Evolutionary conservation across 2,797 vertebrate species (phyloP), one percentile per base, ranked within the genome.

Genomic region (Botia kubotai): DNA sequence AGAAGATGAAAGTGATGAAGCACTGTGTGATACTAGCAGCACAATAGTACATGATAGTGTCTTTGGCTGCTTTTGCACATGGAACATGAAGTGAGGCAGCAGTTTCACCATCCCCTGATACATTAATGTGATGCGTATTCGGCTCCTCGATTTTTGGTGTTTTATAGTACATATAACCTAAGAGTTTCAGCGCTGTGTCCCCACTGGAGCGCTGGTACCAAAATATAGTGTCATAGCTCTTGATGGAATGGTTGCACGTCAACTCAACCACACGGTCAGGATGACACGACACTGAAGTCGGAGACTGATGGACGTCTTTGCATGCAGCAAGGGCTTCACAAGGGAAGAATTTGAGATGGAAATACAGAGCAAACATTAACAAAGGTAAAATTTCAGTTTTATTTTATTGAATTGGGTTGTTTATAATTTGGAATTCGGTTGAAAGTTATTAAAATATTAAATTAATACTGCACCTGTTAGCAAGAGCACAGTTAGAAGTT

Each of bases 11-110:
- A 36, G 43, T 70, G 14, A 36, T 75, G 52, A 19, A 50, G 46
- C 83, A 84, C 82, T 74, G 88, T 89, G 87, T 81, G 39, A 77
- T 13, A 58, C 81, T 79, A 4, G 67, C 76, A 53, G 76, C 77
- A 0, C 82, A 83, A 48, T 75, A 79, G 36, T 83, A 79, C 55
- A 55, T 66, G 1, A 48, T 76, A 1, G 60, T 75, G 65, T 68
- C 26, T 46, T 58, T 60, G 8, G 67, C 13, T 26, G 39, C 26
- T 46, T 21, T 58, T n/a, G 6, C 11, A n/a, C 70, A 65, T 13
- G 12, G 0, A 19, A 72, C 36, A 33, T 74, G 52, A 67, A 83
- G 62, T 0, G 4, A 39, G 6, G 53, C 11, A 3, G 8, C 16
- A 0, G 62, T 79, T 70, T 53, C 26, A 13, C 79, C 79, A 75